Evolutionary conservation across 2,888 invertebrate genomes (phyloP).

Genomic region (Clostera curtula): DNA sequence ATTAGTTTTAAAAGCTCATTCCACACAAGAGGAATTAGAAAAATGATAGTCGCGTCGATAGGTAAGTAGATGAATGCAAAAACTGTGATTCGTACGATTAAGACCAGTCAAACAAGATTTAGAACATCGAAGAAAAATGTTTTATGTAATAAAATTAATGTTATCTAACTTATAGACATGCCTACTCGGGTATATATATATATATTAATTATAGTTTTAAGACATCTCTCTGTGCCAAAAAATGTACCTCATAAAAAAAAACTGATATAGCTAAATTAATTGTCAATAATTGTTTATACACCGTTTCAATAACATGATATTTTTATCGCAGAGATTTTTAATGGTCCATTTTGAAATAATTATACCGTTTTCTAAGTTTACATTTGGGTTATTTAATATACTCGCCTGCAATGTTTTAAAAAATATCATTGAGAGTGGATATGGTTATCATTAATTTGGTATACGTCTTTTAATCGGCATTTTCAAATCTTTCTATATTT

Average conservation of each 20-base stretch:
- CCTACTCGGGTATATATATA: conserved; percentile 52
- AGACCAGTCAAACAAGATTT: conserved; percentile 73
- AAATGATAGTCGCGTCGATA: conserved; percentile 65
- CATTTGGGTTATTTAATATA: conserved; percentile 12
- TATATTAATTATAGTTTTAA: conserved; percentile 66
- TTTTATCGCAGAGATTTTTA: no score
- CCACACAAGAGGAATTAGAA: conserved; percentile 56
- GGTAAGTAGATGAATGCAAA: conserved; percentile 69
- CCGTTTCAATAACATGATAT: conserved; percentile 38
- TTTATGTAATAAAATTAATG: conserved; percentile 56
- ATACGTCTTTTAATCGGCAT: no score
- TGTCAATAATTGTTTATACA: conserved; percentile 51
- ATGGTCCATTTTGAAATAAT: no score
- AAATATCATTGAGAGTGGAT: conserved; percentile 2
- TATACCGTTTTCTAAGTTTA: not conserved
- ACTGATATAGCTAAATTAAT: conserved; percentile 67
- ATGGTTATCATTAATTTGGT: no score
- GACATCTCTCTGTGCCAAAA: conserved; percentile 87
- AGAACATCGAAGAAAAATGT: conserved; percentile 72
- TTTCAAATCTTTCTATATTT: no score
- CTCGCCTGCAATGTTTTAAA: conserved; percentile 19
- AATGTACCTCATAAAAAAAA: conserved; percentile 83
- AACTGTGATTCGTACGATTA: conserved; percentile 74
- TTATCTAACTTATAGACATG: conserved; percentile 55
- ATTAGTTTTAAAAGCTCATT: conserved; percentile 49